Evolutionary conservation across 2,113 vertebrate genomes (phyloP).

Genomic region (Zosterops lateralis): DNA sequence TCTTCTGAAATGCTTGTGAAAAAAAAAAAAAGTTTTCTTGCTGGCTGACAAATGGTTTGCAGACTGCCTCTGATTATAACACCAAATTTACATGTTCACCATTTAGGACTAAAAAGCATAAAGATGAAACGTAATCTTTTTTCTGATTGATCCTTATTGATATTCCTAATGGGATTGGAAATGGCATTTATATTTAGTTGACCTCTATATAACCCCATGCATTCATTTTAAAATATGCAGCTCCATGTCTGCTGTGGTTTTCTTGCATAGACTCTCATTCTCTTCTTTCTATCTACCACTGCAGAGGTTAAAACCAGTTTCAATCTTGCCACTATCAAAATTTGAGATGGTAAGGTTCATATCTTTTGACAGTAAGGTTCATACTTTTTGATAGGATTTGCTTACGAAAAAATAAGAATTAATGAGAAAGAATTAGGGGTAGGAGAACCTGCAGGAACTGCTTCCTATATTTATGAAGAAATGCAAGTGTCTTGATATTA

Average conservation of each 20-base stretch:
- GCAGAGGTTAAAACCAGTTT: not conserved
- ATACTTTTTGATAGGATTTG: not conserved
- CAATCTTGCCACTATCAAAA: not conserved
- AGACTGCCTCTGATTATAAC: not conserved
- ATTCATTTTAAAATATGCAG: not conserved
- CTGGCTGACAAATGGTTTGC: not conserved
- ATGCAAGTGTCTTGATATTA: not conserved
- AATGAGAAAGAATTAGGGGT: not conserved
- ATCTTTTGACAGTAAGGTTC: not conserved
- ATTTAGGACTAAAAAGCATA: not conserved
- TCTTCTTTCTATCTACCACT: not conserved
- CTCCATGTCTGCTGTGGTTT: not conserved
- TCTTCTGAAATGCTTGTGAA: constrained; percentile 18
- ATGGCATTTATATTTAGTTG: not conserved
- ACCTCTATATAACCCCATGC: not conserved
- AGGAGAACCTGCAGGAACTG: not conserved
- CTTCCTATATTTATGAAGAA: not conserved
- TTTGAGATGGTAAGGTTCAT: not conserved
- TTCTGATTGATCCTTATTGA: not conserved
- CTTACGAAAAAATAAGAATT: not conserved
- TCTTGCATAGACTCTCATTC: not conserved
- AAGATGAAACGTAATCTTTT: not conserved
- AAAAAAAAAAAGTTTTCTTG: not conserved
- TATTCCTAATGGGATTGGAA: not conserved
- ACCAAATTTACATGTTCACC: not conserved